Conservation (phyloP, 2,888 invertebrate species). For the Caradrina clavipalpis region DNA sequence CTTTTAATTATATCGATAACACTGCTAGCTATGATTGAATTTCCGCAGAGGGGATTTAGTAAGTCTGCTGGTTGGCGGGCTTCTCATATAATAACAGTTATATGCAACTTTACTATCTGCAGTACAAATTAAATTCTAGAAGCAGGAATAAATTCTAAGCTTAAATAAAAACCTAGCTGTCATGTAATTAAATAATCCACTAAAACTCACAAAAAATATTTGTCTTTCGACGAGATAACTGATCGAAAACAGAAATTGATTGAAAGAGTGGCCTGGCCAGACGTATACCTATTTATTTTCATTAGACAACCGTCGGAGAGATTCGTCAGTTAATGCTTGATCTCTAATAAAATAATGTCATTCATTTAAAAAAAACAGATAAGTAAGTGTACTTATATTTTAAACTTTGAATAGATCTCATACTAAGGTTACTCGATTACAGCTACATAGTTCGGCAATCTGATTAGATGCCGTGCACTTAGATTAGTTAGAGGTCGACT, state of each 20-base stretch:
- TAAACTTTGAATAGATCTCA: neutral
- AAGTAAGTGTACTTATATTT: neutral
- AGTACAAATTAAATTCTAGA: conserved; percentile 1
- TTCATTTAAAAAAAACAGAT: neutral
- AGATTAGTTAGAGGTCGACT: neutral
- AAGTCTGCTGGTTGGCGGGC: conserved; percentile 26
- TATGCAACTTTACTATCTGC: conserved; percentile 23
- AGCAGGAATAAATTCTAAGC: no score
- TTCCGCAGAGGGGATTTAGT: conserved; percentile 65
- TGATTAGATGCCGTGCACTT: neutral
- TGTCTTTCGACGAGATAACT: no score
- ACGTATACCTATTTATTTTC: neutral
- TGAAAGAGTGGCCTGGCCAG: no score
- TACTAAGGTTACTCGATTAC: neutral
- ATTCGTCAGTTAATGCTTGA: neutral
- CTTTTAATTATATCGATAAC: conserved; percentile 59
- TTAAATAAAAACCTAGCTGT: neutral
- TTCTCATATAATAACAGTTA: conserved; percentile 39
- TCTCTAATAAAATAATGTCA: neutral
- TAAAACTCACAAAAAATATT: no score
- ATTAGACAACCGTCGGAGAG: no score
- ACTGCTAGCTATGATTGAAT: conserved; percentile 68
- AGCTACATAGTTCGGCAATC: neutral
- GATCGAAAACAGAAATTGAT: no score
- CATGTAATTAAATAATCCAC: neutral